A percentile compares a stretch with the other conserved stretches of the same genome.
Evolutionary conservation across 2,888 invertebrate genomes (phyloP).

Genomic region (Caenorhabditis sp.): DNA sequence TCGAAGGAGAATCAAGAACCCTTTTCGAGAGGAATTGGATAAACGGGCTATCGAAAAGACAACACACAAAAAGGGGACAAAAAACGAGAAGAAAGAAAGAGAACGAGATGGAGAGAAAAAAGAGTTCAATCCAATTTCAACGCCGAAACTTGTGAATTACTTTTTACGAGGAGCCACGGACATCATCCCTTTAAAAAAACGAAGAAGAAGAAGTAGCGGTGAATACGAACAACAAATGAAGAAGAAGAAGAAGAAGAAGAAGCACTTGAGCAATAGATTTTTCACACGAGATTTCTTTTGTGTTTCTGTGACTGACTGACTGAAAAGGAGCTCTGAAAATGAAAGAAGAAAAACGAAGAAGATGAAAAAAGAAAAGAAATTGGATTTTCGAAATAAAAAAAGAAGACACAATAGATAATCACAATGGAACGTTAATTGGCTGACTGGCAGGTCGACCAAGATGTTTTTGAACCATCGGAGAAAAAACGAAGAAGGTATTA

Average conservation of each 20-base stretch:
- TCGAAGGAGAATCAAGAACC: too few species aligned
- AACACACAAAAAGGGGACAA: background rate
- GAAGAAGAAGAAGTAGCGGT: background rate
- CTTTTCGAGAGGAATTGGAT: too few species aligned
- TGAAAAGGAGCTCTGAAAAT: background rate
- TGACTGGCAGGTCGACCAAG: background rate
- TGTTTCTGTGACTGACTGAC: background rate
- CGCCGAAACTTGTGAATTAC: background rate
- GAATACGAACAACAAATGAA: background rate
- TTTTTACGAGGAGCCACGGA: background rate
- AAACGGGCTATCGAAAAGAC: background rate
- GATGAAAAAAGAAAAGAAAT: background rate
- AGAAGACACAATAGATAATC: background rate
- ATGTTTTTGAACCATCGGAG: too few species aligned
- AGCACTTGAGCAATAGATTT: background rate
- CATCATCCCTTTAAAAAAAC: background rate
- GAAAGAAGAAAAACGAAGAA: too few species aligned
- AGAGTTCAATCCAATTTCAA: background rate
- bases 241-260: background rate
- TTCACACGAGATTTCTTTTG: conserved; percentile 1
- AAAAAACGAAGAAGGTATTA: too few species aligned
- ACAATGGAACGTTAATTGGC: background rate
- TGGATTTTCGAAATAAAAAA: background rate
- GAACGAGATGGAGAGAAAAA: background rate
- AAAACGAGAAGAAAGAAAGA: background rate